phyloP scores from a whole-genome alignment of 1,140 invertebrate genomes.

The Bicyclus anynana region DNA sequence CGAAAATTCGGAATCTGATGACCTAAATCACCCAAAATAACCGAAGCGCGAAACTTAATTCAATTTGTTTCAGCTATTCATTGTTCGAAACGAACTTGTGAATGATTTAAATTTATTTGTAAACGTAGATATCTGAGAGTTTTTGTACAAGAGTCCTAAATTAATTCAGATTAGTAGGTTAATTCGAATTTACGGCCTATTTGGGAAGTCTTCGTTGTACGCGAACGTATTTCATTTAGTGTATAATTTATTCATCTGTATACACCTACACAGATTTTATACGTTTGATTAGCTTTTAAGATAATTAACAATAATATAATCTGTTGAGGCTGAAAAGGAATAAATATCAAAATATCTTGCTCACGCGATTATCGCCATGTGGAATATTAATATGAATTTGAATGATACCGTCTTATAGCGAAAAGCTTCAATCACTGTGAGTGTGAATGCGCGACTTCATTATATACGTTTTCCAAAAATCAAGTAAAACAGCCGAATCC shows the following conservation, averaged over 20 bases:
- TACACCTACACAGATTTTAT: background rate
- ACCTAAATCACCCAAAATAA: background rate
- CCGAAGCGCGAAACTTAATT: background rate
- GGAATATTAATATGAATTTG: too few species aligned
- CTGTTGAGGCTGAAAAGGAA: too few species aligned
- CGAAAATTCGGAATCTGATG: background rate
- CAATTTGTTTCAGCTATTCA: background rate
- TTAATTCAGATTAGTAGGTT: background rate
- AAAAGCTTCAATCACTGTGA: too few species aligned
- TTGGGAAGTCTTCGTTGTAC: background rate
- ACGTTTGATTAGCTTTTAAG: background rate
- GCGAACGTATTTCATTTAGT: background rate
- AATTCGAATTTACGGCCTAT: background rate
- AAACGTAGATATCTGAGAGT: background rate
- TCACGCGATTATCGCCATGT: too few species aligned
- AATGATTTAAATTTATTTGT: slow-evolving; percentile 1
- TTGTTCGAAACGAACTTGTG: background rate
- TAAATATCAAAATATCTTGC: too few species aligned
- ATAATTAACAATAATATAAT: too few species aligned
- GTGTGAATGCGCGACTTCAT: too few species aligned
- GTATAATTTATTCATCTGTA: background rate
- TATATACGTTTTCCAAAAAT: too few species aligned
- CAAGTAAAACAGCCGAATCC: too few species aligned
- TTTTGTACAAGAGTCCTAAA: background rate
- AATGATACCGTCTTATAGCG: too few species aligned